Conservation (phyloP, 2,888 invertebrate species). For the Monoplex corrugatus region DNA sequence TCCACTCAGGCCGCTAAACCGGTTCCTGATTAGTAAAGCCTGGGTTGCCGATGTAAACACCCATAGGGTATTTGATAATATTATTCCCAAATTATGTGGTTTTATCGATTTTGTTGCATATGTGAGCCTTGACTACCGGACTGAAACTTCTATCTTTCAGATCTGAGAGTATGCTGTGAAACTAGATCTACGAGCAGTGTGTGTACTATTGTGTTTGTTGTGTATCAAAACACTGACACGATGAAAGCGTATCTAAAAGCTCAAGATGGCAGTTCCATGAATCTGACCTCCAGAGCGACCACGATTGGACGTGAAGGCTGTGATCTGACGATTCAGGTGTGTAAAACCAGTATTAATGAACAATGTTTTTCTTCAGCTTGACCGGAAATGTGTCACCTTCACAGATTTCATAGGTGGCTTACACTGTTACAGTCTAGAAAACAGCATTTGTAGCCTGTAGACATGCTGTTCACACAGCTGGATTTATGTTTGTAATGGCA, state of each 20-base stretch:
- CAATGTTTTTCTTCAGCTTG: background rate
- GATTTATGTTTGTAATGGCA: no score
- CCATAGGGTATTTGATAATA: background rate
- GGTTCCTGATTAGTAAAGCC: background rate
- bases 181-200: background rate
- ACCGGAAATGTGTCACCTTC: no score
- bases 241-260: constrained; percentile 79
- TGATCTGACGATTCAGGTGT: constrained; percentile 80
- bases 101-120: background rate
- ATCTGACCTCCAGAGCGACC: constrained; percentile 80
- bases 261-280: constrained; percentile 74
- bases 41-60: background rate
- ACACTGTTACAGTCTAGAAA: no score
- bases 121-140: constrained; percentile 52
- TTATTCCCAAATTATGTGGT: constrained; percentile 4
- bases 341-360: no score
- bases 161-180: background rate
- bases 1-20: background rate
- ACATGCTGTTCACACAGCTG: no score
- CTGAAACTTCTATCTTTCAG: background rate
- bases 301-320: constrained; percentile 81
- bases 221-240: constrained; percentile 45
- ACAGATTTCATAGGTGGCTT: no score
- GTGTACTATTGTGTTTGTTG: background rate
- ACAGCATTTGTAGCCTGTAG: background rate